phyloP scores from a whole-genome alignment of 2,888 invertebrate genomes.

The Caenorhabditis japonica region DNA sequence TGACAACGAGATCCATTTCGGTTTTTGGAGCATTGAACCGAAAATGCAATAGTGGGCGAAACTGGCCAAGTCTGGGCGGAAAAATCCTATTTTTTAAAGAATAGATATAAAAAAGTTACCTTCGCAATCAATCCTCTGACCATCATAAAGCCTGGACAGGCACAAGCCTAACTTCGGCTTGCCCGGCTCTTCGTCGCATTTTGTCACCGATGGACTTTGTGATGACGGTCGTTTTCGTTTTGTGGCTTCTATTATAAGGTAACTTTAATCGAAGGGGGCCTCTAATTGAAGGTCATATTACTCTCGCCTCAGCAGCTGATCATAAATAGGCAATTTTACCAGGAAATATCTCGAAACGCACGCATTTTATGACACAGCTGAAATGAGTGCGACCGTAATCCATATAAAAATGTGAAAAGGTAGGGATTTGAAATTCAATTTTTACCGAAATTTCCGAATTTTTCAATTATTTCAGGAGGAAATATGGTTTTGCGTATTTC shows the following conservation, averaged over 20 bases:
- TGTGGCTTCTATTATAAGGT: slow-evolving; percentile 17
- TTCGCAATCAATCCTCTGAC: slow-evolving; percentile 16
- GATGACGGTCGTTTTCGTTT: slow-evolving; percentile 5
- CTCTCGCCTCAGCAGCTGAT: too few species aligned
- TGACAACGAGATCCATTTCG: slow-evolving; percentile 55
- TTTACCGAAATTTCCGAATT: too few species aligned
- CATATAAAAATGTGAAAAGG: too few species aligned
- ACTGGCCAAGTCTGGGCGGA: slow-evolving; percentile 54
- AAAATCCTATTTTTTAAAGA: neutral
- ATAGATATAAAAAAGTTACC: neutral
- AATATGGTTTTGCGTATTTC: neutral
- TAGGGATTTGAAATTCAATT: too few species aligned
- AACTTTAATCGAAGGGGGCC: too few species aligned
- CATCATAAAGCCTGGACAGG: slow-evolving; percentile 14
- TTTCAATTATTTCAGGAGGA: neutral
- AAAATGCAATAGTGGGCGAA: slow-evolving; percentile 58
- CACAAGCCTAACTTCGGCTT: slow-evolving; percentile 3
- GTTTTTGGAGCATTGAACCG: slow-evolving; percentile 51
- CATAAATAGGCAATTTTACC: too few species aligned
- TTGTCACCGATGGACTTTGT: too few species aligned
- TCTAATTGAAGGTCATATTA: too few species aligned
- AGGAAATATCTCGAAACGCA: too few species aligned
- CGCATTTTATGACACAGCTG: too few species aligned
- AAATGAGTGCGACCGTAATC: too few species aligned
- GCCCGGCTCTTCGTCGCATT: neutral